Evolutionary conservation across 1,140 invertebrate genomes (phyloP).

Genomic region (Lethrus apterus): DNA sequence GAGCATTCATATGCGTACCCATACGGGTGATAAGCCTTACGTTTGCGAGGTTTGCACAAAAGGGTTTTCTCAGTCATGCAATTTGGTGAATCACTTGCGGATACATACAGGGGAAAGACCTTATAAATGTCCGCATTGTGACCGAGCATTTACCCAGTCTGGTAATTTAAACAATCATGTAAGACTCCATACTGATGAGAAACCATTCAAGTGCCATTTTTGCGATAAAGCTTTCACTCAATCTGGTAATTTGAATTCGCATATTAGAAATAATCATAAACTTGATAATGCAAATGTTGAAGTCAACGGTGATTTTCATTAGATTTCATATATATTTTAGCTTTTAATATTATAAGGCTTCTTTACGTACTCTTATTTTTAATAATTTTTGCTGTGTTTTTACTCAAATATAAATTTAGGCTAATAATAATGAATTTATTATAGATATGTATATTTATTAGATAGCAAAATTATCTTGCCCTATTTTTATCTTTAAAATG

Average conservation of each 20-base stretch:
- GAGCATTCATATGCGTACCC: slow-evolving; percentile 40
- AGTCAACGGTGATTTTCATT: not conserved
- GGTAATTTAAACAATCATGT: slow-evolving; percentile 47
- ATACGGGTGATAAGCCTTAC: slow-evolving; percentile 50
- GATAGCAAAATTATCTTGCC: too few relatives aligned
- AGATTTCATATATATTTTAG: not conserved
- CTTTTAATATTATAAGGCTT: too few relatives aligned
- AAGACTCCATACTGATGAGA: slow-evolving; percentile 53
- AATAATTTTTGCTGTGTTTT: too few relatives aligned
- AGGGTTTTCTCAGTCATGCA: slow-evolving; percentile 48
- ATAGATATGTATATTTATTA: too few relatives aligned
- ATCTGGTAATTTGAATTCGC: slow-evolving; percentile 30
- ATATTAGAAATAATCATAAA: slow-evolving; percentile 32
- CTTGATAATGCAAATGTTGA: slow-evolving; percentile 8
- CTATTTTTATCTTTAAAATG: too few relatives aligned
- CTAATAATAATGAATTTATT: too few relatives aligned
- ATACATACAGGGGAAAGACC: slow-evolving; percentile 43
- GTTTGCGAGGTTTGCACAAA: slow-evolving; percentile 45
- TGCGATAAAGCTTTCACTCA: slow-evolving; percentile 46
- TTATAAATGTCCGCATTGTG: slow-evolving; percentile 38
- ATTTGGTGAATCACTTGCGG: slow-evolving; percentile 49
- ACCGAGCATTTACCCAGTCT: slow-evolving; percentile 43
- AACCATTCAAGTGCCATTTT: slow-evolving; percentile 59
- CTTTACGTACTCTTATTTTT: too few relatives aligned
- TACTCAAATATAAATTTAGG: too few relatives aligned